phyloP scores from a whole-genome alignment of 2,888 invertebrate species.

The Phanerotoma sp. region DNA sequence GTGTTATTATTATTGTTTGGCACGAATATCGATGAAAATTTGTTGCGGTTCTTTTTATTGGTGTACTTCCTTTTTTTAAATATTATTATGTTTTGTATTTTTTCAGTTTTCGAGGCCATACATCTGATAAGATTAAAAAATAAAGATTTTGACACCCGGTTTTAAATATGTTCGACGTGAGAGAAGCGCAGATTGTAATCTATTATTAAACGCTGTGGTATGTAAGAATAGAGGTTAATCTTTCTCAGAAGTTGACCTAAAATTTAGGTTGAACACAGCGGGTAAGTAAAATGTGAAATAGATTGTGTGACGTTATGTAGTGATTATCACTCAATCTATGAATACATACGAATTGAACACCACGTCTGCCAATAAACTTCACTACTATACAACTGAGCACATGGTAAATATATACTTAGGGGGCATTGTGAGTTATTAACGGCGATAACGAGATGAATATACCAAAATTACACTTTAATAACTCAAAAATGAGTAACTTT shows the following conservation, averaged over 20 bases:
- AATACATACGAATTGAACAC: constrained; percentile 21
- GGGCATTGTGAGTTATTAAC: constrained; percentile 29
- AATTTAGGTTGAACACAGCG: constrained; percentile 35
- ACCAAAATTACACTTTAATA: not conserved
- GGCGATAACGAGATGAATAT: constrained; percentile 21
- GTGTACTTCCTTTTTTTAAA: too few species aligned
- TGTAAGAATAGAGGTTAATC: constrained; percentile 53
- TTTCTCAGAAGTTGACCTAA: constrained; percentile 46
- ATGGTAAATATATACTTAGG: constrained; percentile 16
- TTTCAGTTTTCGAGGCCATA: too few species aligned
- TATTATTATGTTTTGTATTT: too few species aligned
- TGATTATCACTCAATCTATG: constrained; percentile 15
- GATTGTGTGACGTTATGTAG: constrained; percentile 32
- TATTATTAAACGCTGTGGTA: constrained; percentile 51
- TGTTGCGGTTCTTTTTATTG: too few species aligned
- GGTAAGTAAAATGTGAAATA: constrained; percentile 34
- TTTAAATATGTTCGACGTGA: constrained; percentile 8
- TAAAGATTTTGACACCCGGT: constrained; percentile 6
- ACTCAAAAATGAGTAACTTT: not conserved
- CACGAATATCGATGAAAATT: too few species aligned
- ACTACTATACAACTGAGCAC: not conserved
- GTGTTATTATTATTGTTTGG: too few species aligned
- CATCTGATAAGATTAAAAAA: too few species aligned
- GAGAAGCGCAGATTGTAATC: constrained; percentile 35
- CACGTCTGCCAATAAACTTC: constrained; percentile 32